Evolutionary conservation across 1,140 invertebrate genomes (phyloP), one percentile per base, ranked within the genome.

Genomic region (Hetaerina americana): DNA sequence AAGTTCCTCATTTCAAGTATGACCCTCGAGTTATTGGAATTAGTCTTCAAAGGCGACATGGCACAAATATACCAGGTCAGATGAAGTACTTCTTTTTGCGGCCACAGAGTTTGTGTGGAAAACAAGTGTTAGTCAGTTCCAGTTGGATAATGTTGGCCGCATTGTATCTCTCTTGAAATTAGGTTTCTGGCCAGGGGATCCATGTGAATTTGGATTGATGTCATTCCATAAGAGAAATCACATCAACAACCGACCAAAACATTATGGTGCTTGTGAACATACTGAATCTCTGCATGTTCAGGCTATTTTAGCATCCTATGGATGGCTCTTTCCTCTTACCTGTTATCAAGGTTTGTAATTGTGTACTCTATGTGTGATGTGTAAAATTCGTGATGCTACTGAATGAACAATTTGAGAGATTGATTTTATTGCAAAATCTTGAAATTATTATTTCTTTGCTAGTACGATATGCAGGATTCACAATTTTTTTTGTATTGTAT

Each of bases 111-210:
- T 49, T 57, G 2, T 40, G 25, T n/a, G 1, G 22, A 40, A 24
- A 6, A 8, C 31, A 40, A 27, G 18, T 49, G 18, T 12, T 18
- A 27, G 66, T 69, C 22, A 40, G 26, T 8, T 66, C n/a, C 66
- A 27, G n/a, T 67, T 27, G 40, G n/a, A 29, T 28, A n/a, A 40
- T 73, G 66, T 71, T 6, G 22, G 26, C 6, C 6, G 5, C 27
- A 25, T 67, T 28, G 5, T 29, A 66, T 66, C 5, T 66, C 26
- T n/a, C n/a, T 57, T 10, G 2, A 5, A 18, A 3, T 74, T 76
- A 91, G 89, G 92, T 57, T 91, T 87, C 80, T 94, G 91, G 91
- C 88, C 91, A 49, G 90, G 89, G 2, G 91, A 92, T 81, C 76
- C 79, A 31, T 83, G 85, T 79, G 88, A 90, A 80, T 94, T 90